A percentile compares a stretch with the other conserved stretches of the same genome.
Conservation (phyloP, 2,113 vertebrate genomes). For the Tachysurus fulvidraco region DNA sequence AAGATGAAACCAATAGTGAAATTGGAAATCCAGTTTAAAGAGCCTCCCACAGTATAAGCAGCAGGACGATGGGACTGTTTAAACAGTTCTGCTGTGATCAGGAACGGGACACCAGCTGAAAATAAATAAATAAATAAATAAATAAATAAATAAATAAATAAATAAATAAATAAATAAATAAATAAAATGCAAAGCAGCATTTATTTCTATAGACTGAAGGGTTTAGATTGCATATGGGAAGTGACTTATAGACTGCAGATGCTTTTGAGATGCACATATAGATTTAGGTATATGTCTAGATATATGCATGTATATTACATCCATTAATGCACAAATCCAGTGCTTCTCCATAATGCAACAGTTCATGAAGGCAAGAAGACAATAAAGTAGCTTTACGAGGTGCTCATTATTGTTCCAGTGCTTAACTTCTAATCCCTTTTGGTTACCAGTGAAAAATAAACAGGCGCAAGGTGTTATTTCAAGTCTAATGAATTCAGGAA, state of each 20-base stretch:
- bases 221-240: background rate
- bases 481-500: conserved; percentile 61
- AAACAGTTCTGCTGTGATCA: conserved; percentile 88
- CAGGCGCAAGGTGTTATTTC: conserved; percentile 61
- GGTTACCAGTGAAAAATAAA: conserved; percentile 64
- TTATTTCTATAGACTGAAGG: background rate
- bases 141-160: no score
- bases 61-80: conserved; percentile 85
- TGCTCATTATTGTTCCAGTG: conserved; percentile 62
- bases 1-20: conserved; percentile 89
- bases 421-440: conserved; percentile 62
- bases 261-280: background rate
- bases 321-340: conserved; percentile 25
- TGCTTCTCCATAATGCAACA: conserved; percentile 50
- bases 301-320: conserved; percentile 14
- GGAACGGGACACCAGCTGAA: conserved; percentile 82
- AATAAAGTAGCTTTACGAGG: conserved; percentile 55
- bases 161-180: conserved; percentile 19
- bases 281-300: background rate
- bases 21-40: conserved; percentile 90
- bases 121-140: conserved; percentile 19
- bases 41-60: conserved; percentile 84
- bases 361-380: conserved; percentile 50
- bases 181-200: background rate
- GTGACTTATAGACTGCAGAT: background rate